Evolutionary conservation across 2,888 invertebrate species (phyloP).

Genomic region (Megamerina dolium): DNA sequence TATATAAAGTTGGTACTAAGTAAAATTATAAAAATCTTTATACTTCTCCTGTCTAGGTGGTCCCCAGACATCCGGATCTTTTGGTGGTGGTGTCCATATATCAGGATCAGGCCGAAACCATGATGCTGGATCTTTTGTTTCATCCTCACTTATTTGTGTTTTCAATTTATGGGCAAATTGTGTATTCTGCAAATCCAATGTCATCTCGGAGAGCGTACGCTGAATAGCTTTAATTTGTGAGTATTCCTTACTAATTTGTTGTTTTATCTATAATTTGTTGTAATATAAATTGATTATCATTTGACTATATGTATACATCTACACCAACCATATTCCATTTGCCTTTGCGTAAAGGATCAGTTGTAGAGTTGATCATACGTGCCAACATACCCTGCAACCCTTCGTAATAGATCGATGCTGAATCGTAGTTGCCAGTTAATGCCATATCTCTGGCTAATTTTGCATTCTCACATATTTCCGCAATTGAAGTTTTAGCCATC

Average conservation of each 20-base stretch:
- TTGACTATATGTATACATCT: neutral
- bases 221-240: slow-evolving; percentile 75
- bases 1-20: neutral
- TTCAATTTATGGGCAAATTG: slow-evolving; percentile 51
- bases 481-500: slow-evolving; percentile 79
- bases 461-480: slow-evolving; percentile 91
- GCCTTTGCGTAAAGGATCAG: slow-evolving; percentile 73
- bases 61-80: slow-evolving; percentile 83
- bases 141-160: slow-evolving; percentile 38
- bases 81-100: slow-evolving; percentile 66
- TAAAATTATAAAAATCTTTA: slow-evolving; percentile 31
- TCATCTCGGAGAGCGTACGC: slow-evolving; percentile 46
- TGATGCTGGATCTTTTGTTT: slow-evolving; percentile 47
- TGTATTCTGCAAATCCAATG: slow-evolving; percentile 45
- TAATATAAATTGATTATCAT: neutral
- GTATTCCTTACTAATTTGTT: slow-evolving; percentile 82
- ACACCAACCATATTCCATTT: slow-evolving; percentile 77
- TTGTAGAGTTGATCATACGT: slow-evolving; percentile 70
- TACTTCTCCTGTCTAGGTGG: slow-evolving; percentile 73
- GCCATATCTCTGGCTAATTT: slow-evolving; percentile 93
- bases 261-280: slow-evolving; percentile 78
- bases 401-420: slow-evolving; percentile 88
- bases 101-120: slow-evolving; percentile 68
- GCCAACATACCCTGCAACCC: slow-evolving; percentile 88
- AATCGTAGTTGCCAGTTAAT: slow-evolving; percentile 91